Evolutionary conservation across 2,797 vertebrate species (phyloP).

Genomic region (Peromyscus attwateri): DNA sequence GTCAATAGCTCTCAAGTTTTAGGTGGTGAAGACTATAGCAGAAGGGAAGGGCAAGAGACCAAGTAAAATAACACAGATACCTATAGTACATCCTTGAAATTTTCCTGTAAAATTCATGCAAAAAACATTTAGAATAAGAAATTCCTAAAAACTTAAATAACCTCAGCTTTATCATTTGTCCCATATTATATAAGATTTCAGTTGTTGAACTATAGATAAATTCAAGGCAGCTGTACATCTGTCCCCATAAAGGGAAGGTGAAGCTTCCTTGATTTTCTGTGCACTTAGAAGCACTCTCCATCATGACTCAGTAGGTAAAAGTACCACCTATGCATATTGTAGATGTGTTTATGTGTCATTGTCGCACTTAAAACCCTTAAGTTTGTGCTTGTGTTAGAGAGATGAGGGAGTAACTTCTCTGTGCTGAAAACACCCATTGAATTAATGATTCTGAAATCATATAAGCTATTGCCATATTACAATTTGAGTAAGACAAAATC

Average conservation of each 20-base stretch:
- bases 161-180: neutral
- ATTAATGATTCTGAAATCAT: slow-evolving; percentile 81
- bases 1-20: neutral
- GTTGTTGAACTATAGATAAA: slow-evolving; percentile 16
- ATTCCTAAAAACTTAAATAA: neutral
- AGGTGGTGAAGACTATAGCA: neutral
- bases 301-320: neutral
- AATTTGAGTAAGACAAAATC: slow-evolving; percentile 67
- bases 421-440: slow-evolving; percentile 55
- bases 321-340: neutral
- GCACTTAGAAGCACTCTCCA: neutral
- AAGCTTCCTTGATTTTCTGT: slow-evolving; percentile 10
- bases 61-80: too few species aligned
- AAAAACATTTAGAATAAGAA: neutral
- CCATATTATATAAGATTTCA: neutral
- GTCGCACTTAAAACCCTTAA: slow-evolving; percentile 16
- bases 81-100: neutral
- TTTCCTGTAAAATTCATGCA: neutral
- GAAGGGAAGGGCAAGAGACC: neutral
- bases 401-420: neutral
- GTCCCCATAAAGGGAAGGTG: neutral
- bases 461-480: slow-evolving; percentile 73
- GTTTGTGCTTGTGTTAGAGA: slow-evolving; percentile 38
- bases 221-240: neutral
- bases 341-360: neutral